Evolutionary conservation across 1,140 invertebrate species (phyloP).

Genomic region (Chrysopa pallens): DNA sequence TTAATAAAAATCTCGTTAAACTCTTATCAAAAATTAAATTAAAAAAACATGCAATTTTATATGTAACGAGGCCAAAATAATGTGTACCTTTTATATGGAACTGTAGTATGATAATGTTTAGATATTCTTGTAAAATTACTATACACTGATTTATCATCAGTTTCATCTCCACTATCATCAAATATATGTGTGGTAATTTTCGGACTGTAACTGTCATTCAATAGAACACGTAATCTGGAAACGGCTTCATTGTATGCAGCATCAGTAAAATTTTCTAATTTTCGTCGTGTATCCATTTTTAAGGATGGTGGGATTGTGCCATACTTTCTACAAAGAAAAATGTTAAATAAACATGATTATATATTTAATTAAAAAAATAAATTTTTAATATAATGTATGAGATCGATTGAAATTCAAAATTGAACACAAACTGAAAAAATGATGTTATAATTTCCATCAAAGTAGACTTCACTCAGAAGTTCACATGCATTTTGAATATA

Average conservation of each 20-base stretch:
- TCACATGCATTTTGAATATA: too few relatives aligned
- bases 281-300: slow-evolving; percentile 24
- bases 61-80: neutral
- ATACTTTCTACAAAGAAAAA: slow-evolving; percentile 10
- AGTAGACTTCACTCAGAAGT: too few relatives aligned
- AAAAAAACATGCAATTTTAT: too few relatives aligned
- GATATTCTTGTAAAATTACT: slow-evolving; percentile 16
- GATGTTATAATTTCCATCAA: too few relatives aligned
- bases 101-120: slow-evolving; percentile 7
- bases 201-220: slow-evolving; percentile 55
- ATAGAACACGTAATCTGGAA: slow-evolving; percentile 49
- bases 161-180: slow-evolving; percentile 29
- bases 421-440: too few relatives aligned
- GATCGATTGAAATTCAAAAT: too few relatives aligned
- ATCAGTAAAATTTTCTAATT: slow-evolving; percentile 58
- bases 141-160: slow-evolving; percentile 27
- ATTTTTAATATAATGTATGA: too few relatives aligned
- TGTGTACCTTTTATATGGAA: neutral
- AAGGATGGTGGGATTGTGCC: slow-evolving; percentile 2
- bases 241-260: slow-evolving; percentile 66
- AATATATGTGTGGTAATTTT: slow-evolving; percentile 20
- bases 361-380: too few relatives aligned
- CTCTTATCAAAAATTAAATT: too few relatives aligned
- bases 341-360: too few relatives aligned
- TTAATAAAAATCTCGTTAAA: too few relatives aligned